Evolutionary conservation across 2,888 invertebrate species (phyloP).

Genomic region (Ellobium chinense): DNA sequence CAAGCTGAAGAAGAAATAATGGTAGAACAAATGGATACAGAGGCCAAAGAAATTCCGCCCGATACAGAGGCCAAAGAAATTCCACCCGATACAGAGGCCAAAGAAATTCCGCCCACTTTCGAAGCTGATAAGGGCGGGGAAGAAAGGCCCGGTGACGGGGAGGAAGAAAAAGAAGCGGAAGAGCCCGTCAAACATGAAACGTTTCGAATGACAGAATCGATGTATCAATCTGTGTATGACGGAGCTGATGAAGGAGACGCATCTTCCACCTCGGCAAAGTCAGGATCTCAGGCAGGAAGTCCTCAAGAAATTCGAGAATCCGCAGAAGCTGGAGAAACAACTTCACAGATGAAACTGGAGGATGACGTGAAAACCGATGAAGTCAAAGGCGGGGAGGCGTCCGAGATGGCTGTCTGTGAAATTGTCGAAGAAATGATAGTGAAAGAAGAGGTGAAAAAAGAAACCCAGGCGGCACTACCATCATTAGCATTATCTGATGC

Average conservation of each 20-base stretch:
- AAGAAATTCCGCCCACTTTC: too few species aligned
- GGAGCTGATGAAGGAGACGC: not conserved
- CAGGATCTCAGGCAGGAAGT: not conserved
- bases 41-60: not conserved
- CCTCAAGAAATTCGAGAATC: not conserved
- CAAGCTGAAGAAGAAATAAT: constrained; percentile 7
- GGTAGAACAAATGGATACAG: not conserved
- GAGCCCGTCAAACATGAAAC: not conserved
- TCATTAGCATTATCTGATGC: not conserved
- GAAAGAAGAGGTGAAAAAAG: not conserved
- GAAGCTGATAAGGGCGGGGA: too few species aligned
- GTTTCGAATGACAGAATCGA: not conserved
- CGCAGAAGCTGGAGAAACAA: not conserved
- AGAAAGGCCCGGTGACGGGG: too few species aligned
- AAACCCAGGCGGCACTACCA: not conserved
- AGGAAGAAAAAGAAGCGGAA: too few species aligned
- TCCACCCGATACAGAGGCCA: not conserved
- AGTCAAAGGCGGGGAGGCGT: not conserved
- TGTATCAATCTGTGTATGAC: not conserved
- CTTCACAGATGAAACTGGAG: not conserved
- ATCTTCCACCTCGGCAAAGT: not conserved
- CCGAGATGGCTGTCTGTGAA: not conserved
- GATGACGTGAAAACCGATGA: not conserved
- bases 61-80: not conserved
- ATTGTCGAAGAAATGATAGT: constrained; percentile 3